Base-by-base conservation (phyloP, 2,888 invertebrate genomes). In the Dichetophora obliterata region DNA sequence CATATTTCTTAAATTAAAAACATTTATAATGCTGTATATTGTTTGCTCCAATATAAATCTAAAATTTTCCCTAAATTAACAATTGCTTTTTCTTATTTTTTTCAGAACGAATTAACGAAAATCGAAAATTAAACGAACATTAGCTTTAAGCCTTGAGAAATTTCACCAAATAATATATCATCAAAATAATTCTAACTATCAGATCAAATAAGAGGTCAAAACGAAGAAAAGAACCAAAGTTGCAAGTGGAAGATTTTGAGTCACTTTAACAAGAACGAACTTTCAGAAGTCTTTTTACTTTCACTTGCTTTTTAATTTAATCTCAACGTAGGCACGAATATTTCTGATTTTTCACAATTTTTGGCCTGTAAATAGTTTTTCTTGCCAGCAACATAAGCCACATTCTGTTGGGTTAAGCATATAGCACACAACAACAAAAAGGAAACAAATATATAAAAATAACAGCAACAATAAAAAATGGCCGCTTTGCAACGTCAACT, bases 401-500 rank as follows among this genome's bases (percentile, higher is more conserved):
- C 43, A 22, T 31, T 37, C 6, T n/a, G 27, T 19, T 19, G 34
- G 34, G 2, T 16, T 2, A 65, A 65, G 16, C 68, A 24, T 5
- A 50, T 24, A 48, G 68, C 19, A 48, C 0, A 68, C 22, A 5
- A 37, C 24, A 37, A 59, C 34, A 34, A 69, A 22, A 48, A 43
- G 1, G 31, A 16, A 50, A 11, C 14, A 59, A 19, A 71, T 19
- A 71, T 5, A 57, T 66, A 34, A 77, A 76, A 66, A 75, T 63
- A 37, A 77, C 69, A 76, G 9, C 31, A 0, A 54, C 24, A 70
- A 57, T 48, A 63, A 76, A 92, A 91, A 88, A 94, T 95, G 95
- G 92, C 94, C 86, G 91, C 92, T 86, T 91, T 92, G 90, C 88
- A 89, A 84, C 92, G 93, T 85, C 91, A 90, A 88, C 91, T 96